phyloP scores from a whole-genome alignment of 2,113 vertebrate genomes.

The Chaetops frenatus region DNA sequence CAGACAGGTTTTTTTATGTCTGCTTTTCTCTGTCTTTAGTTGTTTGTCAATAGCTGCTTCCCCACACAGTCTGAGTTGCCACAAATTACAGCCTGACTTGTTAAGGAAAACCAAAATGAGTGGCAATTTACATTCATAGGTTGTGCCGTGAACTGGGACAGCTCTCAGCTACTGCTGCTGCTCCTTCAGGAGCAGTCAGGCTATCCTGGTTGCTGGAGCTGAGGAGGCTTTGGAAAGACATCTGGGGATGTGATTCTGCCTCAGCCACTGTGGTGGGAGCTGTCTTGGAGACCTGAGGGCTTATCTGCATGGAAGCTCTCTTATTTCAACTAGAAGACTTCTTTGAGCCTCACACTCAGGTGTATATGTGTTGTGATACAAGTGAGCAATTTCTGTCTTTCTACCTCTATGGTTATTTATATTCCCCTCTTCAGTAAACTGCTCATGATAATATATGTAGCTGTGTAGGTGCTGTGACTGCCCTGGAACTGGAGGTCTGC shows the following conservation, averaged over 20 bases:
- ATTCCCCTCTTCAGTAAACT: background rate
- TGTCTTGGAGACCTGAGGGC: background rate
- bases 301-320: background rate
- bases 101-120: constrained; percentile 53
- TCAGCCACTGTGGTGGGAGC: background rate
- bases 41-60: constrained; percentile 45
- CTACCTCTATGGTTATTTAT: background rate
- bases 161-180: background rate
- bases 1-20: background rate
- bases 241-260: background rate
- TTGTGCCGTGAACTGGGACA: background rate
- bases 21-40: background rate
- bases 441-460: background rate
- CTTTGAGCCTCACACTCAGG: background rate
- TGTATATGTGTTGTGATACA: background rate
- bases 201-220: background rate
- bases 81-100: constrained; percentile 53
- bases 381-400: background rate
- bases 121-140: constrained; percentile 6
- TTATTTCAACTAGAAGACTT: background rate
- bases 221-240: background rate
- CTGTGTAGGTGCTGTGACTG: background rate
- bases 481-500: background rate
- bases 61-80: constrained; percentile 2
- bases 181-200: background rate